A percentile compares a stretch with the other conserved stretches of the same genome.
phyloP scores from a whole-genome alignment of 92 coral and sea anemone genomes.

The Zoanthus gigantus region DNA sequence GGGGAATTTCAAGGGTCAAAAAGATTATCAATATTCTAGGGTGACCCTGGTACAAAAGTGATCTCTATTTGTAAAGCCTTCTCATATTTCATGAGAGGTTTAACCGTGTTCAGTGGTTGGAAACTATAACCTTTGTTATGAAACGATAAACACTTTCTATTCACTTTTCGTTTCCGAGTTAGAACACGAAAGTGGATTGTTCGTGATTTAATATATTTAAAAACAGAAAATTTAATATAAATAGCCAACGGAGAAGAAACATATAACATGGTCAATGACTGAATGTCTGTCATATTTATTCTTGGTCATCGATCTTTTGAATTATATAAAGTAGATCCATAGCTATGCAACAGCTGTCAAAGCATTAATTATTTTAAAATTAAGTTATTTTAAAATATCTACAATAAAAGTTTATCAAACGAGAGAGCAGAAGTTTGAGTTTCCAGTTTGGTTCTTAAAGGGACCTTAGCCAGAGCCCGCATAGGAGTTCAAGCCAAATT shows the following conservation, averaged over 20 bases:
- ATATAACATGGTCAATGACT: background rate
- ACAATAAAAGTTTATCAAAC: too few relatives aligned
- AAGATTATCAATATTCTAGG: constrained; percentile 16
- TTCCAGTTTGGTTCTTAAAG: too few relatives aligned
- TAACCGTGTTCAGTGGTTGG: too few relatives aligned
- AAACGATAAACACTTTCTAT: background rate
- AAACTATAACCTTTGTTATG: too few relatives aligned
- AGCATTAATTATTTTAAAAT: background rate
- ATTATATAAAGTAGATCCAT: background rate
- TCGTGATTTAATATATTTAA: background rate
- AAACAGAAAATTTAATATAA: background rate
- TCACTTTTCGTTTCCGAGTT: background rate
- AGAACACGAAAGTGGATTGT: background rate
- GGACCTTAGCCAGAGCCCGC: too few relatives aligned
- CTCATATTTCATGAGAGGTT: background rate
- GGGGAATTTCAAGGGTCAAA: constrained; percentile 7
- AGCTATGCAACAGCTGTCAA: background rate
- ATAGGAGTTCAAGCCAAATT: too few relatives aligned
- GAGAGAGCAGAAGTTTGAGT: too few relatives aligned
- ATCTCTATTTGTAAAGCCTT: background rate
- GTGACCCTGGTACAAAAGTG: background rate
- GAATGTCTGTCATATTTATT: constrained; percentile 2
- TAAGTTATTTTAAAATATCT: background rate
- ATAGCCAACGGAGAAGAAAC: background rate
- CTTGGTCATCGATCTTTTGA: background rate